Evolutionary conservation across 2,113 vertebrate genomes (phyloP), one percentile per base, ranked within the genome.

Genomic region (Bos javanicus): DNA sequence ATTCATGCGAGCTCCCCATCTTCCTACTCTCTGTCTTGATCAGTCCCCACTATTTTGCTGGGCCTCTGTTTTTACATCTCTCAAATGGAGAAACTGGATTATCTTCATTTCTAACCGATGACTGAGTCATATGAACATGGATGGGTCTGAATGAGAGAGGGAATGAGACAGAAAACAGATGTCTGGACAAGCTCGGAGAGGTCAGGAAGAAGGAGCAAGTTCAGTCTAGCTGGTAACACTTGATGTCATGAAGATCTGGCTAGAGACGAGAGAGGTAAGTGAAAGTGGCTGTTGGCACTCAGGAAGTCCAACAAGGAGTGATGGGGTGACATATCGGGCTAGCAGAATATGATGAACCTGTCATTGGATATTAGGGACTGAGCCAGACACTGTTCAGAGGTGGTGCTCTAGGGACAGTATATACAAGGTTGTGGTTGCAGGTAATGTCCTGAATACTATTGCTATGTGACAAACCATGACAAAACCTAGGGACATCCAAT

Each of bases 241-340:
- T 17, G 36, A 8, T 48, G 19, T 86, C 64, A 39, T 2, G 54
- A 95, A 19, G 86, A 25, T 76, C 60, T 46, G 33, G 12, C 17
- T 62, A 3, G 19, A 89, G 81, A 85, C 15, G 67, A 67, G 90
- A 71, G 52, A 19, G 33, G 48, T 52, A 14, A 78, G 83, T 89
- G 83, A 93, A 56, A 60, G 74, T 94, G 86, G 39, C 33, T 87
- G 13, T 21, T 88, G 89, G 56, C 62, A 54, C 21, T 92, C 17
- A 15, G 9, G 46, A 96, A 80, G 33, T 33, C 59, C 93, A 96
- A 7, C 6, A 78, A 36, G 57, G 87, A 91, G 86, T 62, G 54
- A 52, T 39, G 60, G 62, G n/a, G 54, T 78, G 83, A 84, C 64
- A 62, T 26, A 62, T 26, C 21, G 30, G 16, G 16, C 56, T 48